Percentiles rank a stretch among this genome's conserved stretches.
Conservation (phyloP, 2,797 vertebrate genomes). For the Buphagus erythrorhynchus region DNA sequence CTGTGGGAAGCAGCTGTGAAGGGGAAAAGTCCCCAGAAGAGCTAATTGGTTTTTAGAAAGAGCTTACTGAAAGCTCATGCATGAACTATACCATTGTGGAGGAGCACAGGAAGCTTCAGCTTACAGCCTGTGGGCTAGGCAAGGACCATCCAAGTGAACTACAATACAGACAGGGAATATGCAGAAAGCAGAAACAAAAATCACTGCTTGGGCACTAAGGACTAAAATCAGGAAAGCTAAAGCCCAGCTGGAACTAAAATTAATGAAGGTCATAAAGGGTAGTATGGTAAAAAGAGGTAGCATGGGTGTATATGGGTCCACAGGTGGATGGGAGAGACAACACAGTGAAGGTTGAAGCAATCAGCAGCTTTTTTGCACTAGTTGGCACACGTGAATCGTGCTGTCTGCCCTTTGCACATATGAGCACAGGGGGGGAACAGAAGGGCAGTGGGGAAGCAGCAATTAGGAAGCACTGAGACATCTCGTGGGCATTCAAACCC, state of each 20-base stretch:
- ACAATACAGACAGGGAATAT: not conserved
- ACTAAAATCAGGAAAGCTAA: not conserved
- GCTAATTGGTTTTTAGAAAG: not conserved
- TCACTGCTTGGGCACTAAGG: not conserved
- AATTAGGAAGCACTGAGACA: not conserved
- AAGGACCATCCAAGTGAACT: not conserved
- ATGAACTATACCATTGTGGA: not conserved
- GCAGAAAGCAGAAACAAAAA: not conserved
- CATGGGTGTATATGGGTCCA: not conserved
- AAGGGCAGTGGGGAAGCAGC: not conserved
- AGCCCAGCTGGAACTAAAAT: not conserved
- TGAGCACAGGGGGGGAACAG: not conserved
- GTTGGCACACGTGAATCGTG: accelerated
- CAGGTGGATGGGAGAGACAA: not conserved
- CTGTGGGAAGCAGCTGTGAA: not conserved
- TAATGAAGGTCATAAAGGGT: not conserved
- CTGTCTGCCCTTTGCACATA: not conserved
- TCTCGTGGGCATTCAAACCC: not conserved
- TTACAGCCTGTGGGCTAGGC: not conserved
- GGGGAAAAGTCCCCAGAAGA: not conserved
- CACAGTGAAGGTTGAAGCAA: not conserved
- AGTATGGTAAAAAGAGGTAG: not conserved
- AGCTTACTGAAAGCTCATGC: not conserved
- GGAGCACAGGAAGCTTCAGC: not conserved
- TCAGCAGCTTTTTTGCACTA: not conserved